Conservation (phyloP, 2,888 invertebrate species). For the Tenthredo distinguenda region DNA sequence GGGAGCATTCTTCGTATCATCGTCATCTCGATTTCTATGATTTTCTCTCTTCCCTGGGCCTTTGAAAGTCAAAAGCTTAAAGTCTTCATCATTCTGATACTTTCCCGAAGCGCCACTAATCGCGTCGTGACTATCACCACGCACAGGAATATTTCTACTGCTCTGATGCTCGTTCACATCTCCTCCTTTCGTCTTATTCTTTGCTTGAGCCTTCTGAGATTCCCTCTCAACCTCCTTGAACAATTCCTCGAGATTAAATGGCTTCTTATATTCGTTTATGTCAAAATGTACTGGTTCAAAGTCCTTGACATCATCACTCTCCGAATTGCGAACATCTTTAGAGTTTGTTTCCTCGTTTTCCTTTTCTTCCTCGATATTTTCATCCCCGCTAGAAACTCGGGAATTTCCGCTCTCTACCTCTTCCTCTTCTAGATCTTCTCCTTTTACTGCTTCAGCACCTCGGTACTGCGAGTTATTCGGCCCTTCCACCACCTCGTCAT, state of each 20-base stretch:
- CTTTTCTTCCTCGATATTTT: constrained; percentile 59
- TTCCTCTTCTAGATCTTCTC: constrained; percentile 59
- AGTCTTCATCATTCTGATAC: not conserved
- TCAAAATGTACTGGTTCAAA: constrained; percentile 63
- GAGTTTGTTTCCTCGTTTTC: constrained; percentile 57
- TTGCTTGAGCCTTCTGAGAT: constrained; percentile 38
- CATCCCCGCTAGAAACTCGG: constrained; percentile 55
- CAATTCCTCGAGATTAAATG: constrained; percentile 67
- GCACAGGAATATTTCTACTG: constrained; percentile 78
- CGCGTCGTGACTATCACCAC: constrained; percentile 59
- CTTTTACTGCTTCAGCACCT: constrained; percentile 62
- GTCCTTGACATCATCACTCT: constrained; percentile 66
- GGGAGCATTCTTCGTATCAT: not conserved
- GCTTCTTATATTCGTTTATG: constrained; percentile 65
- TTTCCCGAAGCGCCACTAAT: not conserved
- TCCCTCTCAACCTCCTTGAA: constrained; percentile 61
- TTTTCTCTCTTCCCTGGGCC: not conserved
- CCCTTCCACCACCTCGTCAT: constrained; percentile 53
- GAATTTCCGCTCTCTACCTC: constrained; percentile 55
- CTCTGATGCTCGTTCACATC: constrained; percentile 42
- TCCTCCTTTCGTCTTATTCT: constrained; percentile 47
- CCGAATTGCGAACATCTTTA: constrained; percentile 67
- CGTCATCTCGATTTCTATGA: not conserved
- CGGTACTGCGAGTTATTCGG: not conserved
- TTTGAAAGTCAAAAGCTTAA: constrained; percentile 2